Evolutionary conservation across 2,888 invertebrate species (phyloP).

Genomic region (Globia sparganii): DNA sequence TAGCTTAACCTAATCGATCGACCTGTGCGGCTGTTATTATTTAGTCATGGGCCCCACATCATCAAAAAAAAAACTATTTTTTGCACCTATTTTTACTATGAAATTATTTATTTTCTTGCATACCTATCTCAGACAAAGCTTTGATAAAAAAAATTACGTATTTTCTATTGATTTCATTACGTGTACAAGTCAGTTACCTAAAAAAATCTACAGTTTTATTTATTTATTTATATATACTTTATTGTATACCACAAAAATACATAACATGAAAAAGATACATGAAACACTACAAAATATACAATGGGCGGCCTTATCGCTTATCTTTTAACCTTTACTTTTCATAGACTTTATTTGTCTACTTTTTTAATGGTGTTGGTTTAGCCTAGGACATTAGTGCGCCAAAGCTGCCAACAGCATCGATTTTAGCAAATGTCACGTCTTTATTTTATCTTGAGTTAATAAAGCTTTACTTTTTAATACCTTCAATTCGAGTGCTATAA

Average conservation of each 20-base stretch:
- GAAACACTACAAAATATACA: too few species aligned
- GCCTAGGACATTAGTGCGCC: conserved; percentile 2
- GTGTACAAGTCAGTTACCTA: conserved; percentile 6
- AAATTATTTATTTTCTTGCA: background rate
- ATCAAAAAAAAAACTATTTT: too few species aligned
- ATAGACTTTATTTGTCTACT: conserved; percentile 2
- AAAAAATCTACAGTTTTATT: conserved; percentile 6
- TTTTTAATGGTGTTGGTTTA: conserved; percentile 21
- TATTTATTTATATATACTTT: too few species aligned
- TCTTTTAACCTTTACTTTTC: conserved; percentile 19
- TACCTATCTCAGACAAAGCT: background rate
- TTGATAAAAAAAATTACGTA: background rate
- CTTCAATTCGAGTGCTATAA: background rate
- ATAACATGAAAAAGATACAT: too few species aligned
- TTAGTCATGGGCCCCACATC: too few species aligned
- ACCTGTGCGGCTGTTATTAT: too few species aligned
- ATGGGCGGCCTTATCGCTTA: too few species aligned
- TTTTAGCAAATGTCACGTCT: background rate
- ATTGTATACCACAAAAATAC: too few species aligned
- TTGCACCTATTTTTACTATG: background rate
- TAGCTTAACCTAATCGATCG: too few species aligned
- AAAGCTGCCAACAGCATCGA: background rate
- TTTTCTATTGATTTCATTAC: background rate
- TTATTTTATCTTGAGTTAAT: background rate
- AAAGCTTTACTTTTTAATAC: background rate